Conservation (phyloP, 2,797 vertebrate species). For the Discoglossus pictus region DNA sequence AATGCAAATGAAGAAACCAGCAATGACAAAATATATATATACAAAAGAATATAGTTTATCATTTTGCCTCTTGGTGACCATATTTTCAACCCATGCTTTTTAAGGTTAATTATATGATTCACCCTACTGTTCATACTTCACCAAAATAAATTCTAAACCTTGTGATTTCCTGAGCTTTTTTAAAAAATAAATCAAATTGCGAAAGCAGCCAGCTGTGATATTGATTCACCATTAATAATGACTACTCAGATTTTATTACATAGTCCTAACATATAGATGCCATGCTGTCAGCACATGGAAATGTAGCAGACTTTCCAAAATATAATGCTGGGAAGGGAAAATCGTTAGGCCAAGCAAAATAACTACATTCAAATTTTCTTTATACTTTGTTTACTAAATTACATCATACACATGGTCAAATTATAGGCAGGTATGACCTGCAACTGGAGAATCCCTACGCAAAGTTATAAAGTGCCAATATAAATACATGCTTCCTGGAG, state of each 20-base stretch:
- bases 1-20: too few relatives aligned
- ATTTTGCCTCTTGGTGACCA: too few relatives aligned
- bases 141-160: too few relatives aligned
- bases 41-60: too few relatives aligned
- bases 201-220: background rate
- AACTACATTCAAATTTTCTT: constrained; percentile 41
- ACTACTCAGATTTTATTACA: background rate
- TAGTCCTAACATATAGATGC: constrained; percentile 32
- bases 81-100: too few relatives aligned
- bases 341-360: constrained; percentile 34
- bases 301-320: constrained; percentile 34
- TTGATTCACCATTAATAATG: constrained; percentile 19
- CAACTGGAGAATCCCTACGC: constrained; percentile 45
- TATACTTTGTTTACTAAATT: constrained; percentile 47
- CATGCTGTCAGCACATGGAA: constrained; percentile 47
- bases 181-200: background rate
- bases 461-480: constrained; percentile 30
- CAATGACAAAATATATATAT: too few relatives aligned
- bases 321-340: constrained; percentile 39
- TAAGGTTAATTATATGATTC: too few relatives aligned
- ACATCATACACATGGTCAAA: constrained; percentile 41
- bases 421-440: constrained; percentile 43
- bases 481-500: constrained; percentile 24
- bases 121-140: too few relatives aligned
- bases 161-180: constrained; percentile 3